Evolutionary conservation across 2,113 vertebrate genomes (phyloP).

Genomic region (Syngnathus scovelli): DNA sequence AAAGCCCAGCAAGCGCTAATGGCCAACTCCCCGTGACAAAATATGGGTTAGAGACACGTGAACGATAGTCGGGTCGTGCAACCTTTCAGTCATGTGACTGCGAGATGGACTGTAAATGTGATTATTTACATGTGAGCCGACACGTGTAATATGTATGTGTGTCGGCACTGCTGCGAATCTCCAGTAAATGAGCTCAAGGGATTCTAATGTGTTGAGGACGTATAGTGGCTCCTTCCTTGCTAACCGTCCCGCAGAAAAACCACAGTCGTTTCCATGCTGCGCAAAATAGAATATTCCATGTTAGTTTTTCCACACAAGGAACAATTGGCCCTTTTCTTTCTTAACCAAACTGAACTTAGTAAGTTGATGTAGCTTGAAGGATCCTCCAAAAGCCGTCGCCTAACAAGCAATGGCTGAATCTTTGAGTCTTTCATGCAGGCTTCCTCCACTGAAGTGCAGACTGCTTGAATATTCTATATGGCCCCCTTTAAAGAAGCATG

Average conservation of each 20-base stretch:
- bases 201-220: background rate
- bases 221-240: background rate
- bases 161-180: slow-evolving; percentile 5
- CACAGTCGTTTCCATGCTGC: slow-evolving; percentile 12
- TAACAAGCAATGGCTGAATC: slow-evolving; percentile 31
- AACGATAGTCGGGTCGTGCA: slow-evolving; percentile 45
- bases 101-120: slow-evolving; percentile 42
- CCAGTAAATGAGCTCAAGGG: background rate
- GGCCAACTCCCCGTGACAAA: slow-evolving; percentile 65
- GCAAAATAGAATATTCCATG: slow-evolving; percentile 6
- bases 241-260: background rate
- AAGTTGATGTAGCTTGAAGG: slow-evolving; percentile 10
- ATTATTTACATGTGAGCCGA: slow-evolving; percentile 35
- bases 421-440: slow-evolving; percentile 34
- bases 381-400: slow-evolving; percentile 12
- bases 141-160: background rate
- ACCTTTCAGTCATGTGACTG: slow-evolving; percentile 39
- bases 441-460: slow-evolving; percentile 46
- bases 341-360: slow-evolving; percentile 13
- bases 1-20: slow-evolving; percentile 67
- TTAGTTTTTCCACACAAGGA: background rate
- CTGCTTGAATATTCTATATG: slow-evolving; percentile 66
- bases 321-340: background rate
- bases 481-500: slow-evolving; percentile 48
- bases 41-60: slow-evolving; percentile 59